Base-by-base conservation (phyloP, 2,888 invertebrate species). In the Athrips mouffetella region DNA sequence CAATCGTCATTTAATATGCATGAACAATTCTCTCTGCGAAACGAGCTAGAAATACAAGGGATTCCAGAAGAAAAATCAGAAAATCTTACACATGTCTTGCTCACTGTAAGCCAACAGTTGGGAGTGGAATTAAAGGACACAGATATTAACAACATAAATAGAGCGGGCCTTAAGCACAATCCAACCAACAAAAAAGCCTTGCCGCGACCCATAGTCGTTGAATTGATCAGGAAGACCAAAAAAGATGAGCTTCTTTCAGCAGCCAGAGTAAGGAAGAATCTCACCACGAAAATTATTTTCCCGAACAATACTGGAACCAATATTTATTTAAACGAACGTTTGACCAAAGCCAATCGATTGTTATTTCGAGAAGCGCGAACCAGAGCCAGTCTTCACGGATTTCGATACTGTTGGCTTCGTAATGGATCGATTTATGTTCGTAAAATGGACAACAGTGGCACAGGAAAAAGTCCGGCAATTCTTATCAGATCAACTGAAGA, bases 321-420 rank as follows among this genome's bases (percentile, higher is more conserved):
- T 2, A 37, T 37, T 18, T 37, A 37, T 20, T 10, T 37, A 5
- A 37, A 37, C 20, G 37, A 37, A 18, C 37, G 37, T 3, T 10
- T 37, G 16, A 37, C 37, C n/a, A 37, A 37, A 18, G 15, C 3
- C 1, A 37, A 37, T 10, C 37, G 37, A 7, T 18, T 37, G 16
- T 37, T 37, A 37, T 37, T 37, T 37, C 37, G 37, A 18, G 37
- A 37, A 10, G 37, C 37, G 2, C 16, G 37, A 7, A 8, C 37
- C 6, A 16, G 37, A n/a, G 15, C 5, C 7, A 20, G 1, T 5
- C 18, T 37, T 7, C 37, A 37, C 10, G 37, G 37, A 4, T 37
- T 37, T 13, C 13, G 18, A 3, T 37, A 37, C 13, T 37, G 37
- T n/a, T 37, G 37, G 37, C 18, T 37, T 15, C 7, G 20, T 8